Percentiles rank a stretch among this genome's conserved stretches.
phyloP scores from a whole-genome alignment of 1,140 invertebrate genomes.

The Octopus bimaculoides region DNA sequence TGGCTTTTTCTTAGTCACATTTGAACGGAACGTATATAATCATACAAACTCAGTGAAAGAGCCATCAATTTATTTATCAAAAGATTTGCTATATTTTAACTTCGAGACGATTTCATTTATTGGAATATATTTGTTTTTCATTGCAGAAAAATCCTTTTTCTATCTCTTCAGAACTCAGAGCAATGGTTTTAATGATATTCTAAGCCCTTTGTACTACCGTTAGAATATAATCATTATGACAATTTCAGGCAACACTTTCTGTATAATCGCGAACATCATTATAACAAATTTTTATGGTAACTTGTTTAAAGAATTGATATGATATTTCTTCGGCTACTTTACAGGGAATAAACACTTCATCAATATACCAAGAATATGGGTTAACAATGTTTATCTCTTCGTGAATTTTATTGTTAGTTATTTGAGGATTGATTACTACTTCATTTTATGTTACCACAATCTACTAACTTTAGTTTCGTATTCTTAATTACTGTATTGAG shows the following conservation, averaged over 20 bases:
- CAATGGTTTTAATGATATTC: not conserved
- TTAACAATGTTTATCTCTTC: not conserved
- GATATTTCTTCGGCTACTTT: not conserved
- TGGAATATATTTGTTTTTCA: not conserved
- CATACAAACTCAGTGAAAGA: slow-evolving; percentile 3
- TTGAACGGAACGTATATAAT: slow-evolving; percentile 1
- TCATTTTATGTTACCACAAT: slow-evolving; percentile 5
- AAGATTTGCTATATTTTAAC: not conserved
- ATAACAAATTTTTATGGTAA: not conserved
- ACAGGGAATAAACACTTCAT: not conserved
- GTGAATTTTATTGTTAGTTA: not conserved
- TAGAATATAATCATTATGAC: not conserved
- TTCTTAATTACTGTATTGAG: not conserved
- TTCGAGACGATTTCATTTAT: not conserved
- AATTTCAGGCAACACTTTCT: slow-evolving; percentile 5
- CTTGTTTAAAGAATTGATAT: not conserved
- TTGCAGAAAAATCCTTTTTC: not conserved
- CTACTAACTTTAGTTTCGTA: not conserved
- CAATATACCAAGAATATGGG: slow-evolving; percentile 1
- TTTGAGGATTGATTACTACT: not conserved
- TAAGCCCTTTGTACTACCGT: not conserved
- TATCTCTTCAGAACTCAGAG: not conserved
- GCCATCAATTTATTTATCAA: not conserved
- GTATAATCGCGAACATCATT: not conserved
- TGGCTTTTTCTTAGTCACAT: slow-evolving; percentile 1